Evolutionary conservation across 1,140 invertebrate genomes (phyloP).

Genomic region (Contarinia nasturtii): DNA sequence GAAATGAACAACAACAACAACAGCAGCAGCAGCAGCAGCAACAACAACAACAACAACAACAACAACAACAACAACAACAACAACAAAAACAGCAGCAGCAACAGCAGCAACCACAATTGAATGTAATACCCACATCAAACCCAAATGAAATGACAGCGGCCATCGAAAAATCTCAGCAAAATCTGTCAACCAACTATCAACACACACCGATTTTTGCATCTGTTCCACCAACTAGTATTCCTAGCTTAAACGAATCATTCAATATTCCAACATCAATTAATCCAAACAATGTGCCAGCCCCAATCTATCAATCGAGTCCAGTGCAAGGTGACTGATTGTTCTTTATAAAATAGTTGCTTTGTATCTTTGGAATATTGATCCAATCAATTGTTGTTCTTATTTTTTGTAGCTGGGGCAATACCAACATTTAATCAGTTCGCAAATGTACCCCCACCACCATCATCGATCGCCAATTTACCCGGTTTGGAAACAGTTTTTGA

Average conservation of each 20-base stretch:
- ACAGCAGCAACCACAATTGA: constrained; percentile 8
- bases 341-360: too few relatives aligned
- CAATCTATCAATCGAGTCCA: too few relatives aligned
- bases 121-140: constrained; percentile 25
- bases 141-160: constrained; percentile 16
- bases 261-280: neutral
- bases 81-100: constrained; percentile 3
- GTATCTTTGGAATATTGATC: too few relatives aligned
- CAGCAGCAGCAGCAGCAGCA: neutral
- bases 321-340: too few relatives aligned
- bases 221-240: constrained; percentile 20
- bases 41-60: neutral
- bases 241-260: constrained; percentile 7
- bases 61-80: constrained; percentile 1
- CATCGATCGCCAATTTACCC: constrained; percentile 1
- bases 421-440: constrained; percentile 3
- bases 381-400: neutral
- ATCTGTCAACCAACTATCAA: constrained; percentile 19
- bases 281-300: constrained; percentile 1
- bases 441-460: constrained; percentile 2
- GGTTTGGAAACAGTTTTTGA: constrained; percentile 8
- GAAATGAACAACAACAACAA: too few relatives aligned
- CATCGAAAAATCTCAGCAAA: constrained; percentile 8
- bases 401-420: neutral
- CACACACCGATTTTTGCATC: constrained; percentile 22